phyloP scores from a whole-genome alignment of 1,140 invertebrate species.

The Drosophila fuyamai region DNA sequence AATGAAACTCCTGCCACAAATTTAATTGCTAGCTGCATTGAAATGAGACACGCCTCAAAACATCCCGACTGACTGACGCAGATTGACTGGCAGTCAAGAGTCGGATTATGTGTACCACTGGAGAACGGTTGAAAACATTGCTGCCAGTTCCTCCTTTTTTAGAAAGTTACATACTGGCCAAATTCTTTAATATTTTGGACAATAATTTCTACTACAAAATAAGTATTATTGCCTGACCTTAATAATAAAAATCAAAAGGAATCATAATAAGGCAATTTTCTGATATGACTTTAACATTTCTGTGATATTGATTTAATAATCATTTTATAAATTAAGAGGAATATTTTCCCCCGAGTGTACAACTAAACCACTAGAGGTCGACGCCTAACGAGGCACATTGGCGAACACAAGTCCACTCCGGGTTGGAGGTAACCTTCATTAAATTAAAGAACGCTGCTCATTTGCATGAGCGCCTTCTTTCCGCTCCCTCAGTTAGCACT shows the following conservation, averaged over 20 bases:
- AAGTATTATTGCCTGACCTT: no score
- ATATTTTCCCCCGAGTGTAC: constrained; percentile 8
- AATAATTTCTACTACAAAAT: no score
- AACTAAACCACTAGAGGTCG: constrained; percentile 26
- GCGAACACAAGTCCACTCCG: neutral
- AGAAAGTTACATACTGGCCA: no score
- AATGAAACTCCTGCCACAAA: constrained; percentile 10
- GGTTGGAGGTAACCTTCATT: constrained; percentile 48
- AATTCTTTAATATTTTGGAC: no score
- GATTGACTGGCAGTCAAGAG: constrained; percentile 45
- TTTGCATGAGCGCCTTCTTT: constrained; percentile 51
- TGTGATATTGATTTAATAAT: no score
- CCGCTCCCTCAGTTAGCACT: constrained; percentile 6
- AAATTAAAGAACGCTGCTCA: constrained; percentile 58
- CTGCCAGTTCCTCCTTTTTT: no score
- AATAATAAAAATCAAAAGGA: no score
- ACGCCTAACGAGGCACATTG: neutral
- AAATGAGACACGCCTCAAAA: constrained; percentile 41
- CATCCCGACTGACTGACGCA: constrained; percentile 16
- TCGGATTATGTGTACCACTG: neutral
- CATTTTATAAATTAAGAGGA: no score
- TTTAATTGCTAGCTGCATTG: constrained; percentile 47
- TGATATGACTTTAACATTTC: no score
- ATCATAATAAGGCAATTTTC: no score
- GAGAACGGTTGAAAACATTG: neutral